phyloP scores from a whole-genome alignment of 2,888 invertebrate genomes.

The Epistrophe grossulariae region DNA sequence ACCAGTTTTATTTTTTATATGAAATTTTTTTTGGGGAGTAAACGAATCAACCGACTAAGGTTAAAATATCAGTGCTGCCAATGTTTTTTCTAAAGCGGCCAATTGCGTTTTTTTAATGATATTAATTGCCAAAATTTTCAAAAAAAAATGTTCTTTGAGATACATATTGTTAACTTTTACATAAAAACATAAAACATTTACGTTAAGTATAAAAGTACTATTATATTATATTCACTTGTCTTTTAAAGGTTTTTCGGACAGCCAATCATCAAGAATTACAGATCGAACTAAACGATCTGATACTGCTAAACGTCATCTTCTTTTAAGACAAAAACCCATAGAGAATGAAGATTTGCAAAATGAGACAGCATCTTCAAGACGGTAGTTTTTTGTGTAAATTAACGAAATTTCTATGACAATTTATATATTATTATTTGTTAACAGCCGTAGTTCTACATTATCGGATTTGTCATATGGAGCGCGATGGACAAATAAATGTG shows the following conservation, averaged over 20 bases:
- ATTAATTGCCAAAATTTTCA: too few relatives aligned
- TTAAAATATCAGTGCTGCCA: too few relatives aligned
- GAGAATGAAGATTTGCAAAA: constrained; percentile 86
- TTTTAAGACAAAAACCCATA: constrained; percentile 90
- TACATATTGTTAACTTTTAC: too few relatives aligned
- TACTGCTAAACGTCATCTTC: constrained; percentile 89
- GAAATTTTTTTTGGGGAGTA: too few relatives aligned
- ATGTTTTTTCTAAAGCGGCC: too few relatives aligned
- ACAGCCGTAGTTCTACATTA: constrained; percentile 81
- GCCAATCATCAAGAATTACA: constrained; percentile 84
- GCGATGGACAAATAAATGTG: constrained; percentile 82
- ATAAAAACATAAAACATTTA: too few relatives aligned
- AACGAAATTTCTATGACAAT: background rate
- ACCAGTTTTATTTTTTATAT: too few relatives aligned
- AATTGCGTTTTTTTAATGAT: too few relatives aligned
- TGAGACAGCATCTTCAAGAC: constrained; percentile 79
- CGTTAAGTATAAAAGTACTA: too few relatives aligned
- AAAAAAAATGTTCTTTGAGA: too few relatives aligned
- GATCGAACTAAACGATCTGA: constrained; percentile 86
- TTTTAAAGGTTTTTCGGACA: constrained; percentile 62
- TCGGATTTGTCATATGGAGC: constrained; percentile 83
- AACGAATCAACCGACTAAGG: too few relatives aligned
- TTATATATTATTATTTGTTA: background rate
- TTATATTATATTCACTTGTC: background rate
- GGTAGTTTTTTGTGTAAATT: constrained; percentile 76